Evolutionary conservation across 2,113 vertebrate genomes (phyloP), one percentile per base, ranked within the genome.

Genomic region (Ochotona curzoniae): DNA sequence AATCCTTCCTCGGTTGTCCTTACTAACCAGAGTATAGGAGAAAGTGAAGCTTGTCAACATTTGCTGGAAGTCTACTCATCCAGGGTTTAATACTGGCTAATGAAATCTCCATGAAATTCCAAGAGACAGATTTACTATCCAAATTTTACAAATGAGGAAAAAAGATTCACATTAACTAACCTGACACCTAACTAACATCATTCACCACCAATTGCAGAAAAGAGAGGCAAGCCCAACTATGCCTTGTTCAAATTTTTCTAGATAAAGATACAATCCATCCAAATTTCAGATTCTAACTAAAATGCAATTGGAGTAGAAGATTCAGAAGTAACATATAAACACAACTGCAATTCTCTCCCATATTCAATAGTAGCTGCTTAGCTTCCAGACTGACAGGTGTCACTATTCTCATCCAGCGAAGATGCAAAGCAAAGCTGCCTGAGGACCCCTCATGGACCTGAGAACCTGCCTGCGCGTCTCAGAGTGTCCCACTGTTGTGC

Each of bases 71-170:
- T 32, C 25, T 30, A 63, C 23, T 57, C 8, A 32, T 3, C 26
- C 64, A 75, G 51, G 18, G 25, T 2, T 71, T 66, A 44, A 30
- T n/a, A 18, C 21, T 73, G 17, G 21, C 54, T 92, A 61, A 88
- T 70, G 44, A 71, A 14, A 74, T 75, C 13, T 8, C 32, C 18
- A 20, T 18, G 57, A 70, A 89, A 86, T 28, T 69, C 60, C 57
- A 20, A 89, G 47, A 88, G 32, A 70, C 20, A 66, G 26, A 30
- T 69, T 60, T 94, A 35, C 60, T 82, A 47, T 51, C 8, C 21
- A 38, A 18, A 82, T 64, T 83, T 93, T 90, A 89, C 49, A 86
- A 76, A 95, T 67, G 12, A 87, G 26, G 32, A 75, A 47, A 75
- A 44, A 25, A 87, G 54, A 66, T 11, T 71, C 38, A 75, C 7